A percentile compares a stretch with the other conserved stretches of the same genome.
Conservation (phyloP, 2,888 invertebrate genomes). For the Parapristionchus giblindavisi region DNA sequence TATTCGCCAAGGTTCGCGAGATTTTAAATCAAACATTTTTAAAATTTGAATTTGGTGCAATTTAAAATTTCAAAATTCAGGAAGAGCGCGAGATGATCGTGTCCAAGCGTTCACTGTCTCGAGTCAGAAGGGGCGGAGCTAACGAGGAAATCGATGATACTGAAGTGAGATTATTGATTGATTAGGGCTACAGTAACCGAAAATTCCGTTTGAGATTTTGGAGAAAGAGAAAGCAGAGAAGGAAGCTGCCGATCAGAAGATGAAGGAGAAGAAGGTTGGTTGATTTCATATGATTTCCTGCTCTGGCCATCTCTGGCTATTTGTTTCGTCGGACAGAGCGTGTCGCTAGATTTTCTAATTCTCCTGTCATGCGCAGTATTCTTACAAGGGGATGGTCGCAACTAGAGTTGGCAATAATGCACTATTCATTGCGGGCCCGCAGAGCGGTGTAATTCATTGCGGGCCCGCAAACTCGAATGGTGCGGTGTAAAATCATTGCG, state of each 20-base stretch:
- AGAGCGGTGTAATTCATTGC: too few species aligned
- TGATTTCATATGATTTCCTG: not conserved
- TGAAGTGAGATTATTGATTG: not conserved
- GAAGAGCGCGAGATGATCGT: slow-evolving; percentile 51
- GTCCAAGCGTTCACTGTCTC: slow-evolving; percentile 27
- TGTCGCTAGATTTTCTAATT: too few species aligned
- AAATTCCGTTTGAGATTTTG: not conserved
- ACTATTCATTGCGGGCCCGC: too few species aligned
- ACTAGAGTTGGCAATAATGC: too few species aligned
- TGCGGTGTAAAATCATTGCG: too few species aligned
- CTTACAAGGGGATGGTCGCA: too few species aligned
- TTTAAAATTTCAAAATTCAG: slow-evolving; percentile 17
- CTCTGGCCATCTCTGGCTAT: not conserved
- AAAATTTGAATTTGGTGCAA: too few species aligned
- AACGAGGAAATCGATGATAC: slow-evolving; percentile 24
- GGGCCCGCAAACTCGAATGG: too few species aligned
- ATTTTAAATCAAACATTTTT: too few species aligned
- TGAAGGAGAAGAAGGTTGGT: not conserved
- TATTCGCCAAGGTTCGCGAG: slow-evolving; percentile 45
- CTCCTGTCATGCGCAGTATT: too few species aligned
- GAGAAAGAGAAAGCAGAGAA: not conserved
- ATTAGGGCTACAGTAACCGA: too few species aligned
- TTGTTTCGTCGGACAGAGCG: too few species aligned
- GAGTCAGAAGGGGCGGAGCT: slow-evolving; percentile 29
- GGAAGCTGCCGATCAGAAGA: not conserved